Conservation (phyloP, 2,888 invertebrate species). For the Leptarthrus brevirostris region DNA sequence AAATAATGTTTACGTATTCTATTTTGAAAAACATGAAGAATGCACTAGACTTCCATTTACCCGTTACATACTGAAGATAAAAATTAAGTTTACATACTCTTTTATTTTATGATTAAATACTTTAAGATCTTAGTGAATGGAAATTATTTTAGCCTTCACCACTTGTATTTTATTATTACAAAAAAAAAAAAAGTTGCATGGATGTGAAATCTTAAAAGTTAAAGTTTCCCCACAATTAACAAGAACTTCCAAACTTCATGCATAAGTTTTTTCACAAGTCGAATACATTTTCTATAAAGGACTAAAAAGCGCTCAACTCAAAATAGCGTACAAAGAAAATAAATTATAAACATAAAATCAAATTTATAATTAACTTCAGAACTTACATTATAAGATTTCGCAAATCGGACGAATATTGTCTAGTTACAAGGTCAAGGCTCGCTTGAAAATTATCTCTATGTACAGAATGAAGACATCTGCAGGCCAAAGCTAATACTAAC, state of each 20-base stretch:
- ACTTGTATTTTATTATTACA: too few species aligned
- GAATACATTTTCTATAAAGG: neutral
- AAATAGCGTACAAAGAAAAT: conserved; percentile 8
- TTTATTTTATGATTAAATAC: too few species aligned
- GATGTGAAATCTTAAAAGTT: neutral
- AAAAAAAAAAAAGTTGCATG: too few species aligned
- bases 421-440: conserved; percentile 88
- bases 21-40: conserved; percentile 1
- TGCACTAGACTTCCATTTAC: neutral
- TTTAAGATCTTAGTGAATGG: too few species aligned
- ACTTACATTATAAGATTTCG: conserved; percentile 92
- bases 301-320: neutral
- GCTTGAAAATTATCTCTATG: conserved; percentile 88
- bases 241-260: conserved; percentile 7
- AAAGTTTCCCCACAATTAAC: neutral
- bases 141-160: too few species aligned
- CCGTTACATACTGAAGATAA: too few species aligned
- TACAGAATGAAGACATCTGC: conserved; percentile 88
- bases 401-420: conserved; percentile 93
- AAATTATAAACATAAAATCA: conserved; percentile 18
- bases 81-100: too few species aligned
- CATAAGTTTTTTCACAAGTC: neutral
- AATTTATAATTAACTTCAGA: conserved; percentile 20
- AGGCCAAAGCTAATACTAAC: conserved; percentile 91
- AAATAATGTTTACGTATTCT: neutral